Evolutionary conservation across 2,113 vertebrate genomes (phyloP).

Genomic region (Silurus glanis): DNA sequence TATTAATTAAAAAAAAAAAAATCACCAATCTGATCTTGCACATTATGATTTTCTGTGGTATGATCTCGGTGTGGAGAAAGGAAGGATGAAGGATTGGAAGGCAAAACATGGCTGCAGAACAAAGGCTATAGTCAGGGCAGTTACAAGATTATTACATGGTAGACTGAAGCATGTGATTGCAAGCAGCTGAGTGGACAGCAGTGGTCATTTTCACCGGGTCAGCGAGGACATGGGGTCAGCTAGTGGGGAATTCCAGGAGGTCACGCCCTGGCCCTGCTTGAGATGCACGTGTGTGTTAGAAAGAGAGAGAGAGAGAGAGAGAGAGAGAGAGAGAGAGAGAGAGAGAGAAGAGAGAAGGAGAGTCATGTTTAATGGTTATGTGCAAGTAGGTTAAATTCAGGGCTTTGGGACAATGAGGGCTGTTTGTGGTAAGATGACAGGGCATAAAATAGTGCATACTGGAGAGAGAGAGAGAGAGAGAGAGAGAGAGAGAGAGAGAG

Average conservation of each 20-base stretch:
- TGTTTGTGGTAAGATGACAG: conserved; percentile 39
- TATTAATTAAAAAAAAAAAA: not conserved
- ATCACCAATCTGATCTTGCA: not conserved
- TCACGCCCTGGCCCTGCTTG: conserved; percentile 30
- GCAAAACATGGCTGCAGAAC: conserved; percentile 39
- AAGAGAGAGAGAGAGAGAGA: not conserved
- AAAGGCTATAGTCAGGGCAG: conserved; percentile 44
- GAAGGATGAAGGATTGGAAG: conserved; percentile 27
- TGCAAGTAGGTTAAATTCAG: conserved; percentile 44
- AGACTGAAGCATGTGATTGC: conserved; percentile 59
- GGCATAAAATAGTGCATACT: conserved; percentile 11
- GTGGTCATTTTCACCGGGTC: conserved; percentile 52
- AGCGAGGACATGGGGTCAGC: conserved; percentile 48
- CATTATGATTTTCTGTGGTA: not conserved
- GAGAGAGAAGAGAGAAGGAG: conserved; percentile 1
- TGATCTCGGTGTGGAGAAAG: conserved; percentile 25
- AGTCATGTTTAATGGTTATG: conserved; percentile 20
- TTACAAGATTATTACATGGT: conserved; percentile 52
- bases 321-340: not conserved
- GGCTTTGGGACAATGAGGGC: conserved; percentile 45
- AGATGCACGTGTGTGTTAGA: conserved; percentile 9
- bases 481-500: conserved; percentile 17
- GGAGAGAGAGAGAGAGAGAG: not conserved
- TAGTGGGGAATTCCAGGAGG: conserved; percentile 53
- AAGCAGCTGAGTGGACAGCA: conserved; percentile 53